Evolutionary conservation across 2,113 vertebrate genomes (phyloP).

Genomic region (Thalassarche chlororhynchos): DNA sequence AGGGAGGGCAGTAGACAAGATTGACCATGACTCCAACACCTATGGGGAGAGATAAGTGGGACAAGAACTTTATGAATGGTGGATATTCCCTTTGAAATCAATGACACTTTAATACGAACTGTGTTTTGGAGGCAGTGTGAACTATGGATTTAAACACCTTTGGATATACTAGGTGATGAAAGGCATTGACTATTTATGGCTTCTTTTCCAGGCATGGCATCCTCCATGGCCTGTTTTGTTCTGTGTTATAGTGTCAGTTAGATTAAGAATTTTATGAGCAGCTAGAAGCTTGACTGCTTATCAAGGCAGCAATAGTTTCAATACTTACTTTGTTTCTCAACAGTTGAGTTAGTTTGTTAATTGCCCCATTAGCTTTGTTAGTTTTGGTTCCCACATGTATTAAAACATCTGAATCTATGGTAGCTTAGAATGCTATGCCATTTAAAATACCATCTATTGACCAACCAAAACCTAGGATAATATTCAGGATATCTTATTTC

Average conservation of each 20-base stretch:
- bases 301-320: background rate
- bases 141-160: background rate
- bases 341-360: background rate
- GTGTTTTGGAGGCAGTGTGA: background rate
- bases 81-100: background rate
- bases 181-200: background rate
- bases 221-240: background rate
- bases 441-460: background rate
- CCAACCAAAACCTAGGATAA: background rate
- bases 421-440: background rate
- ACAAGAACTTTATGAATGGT: background rate
- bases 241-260: background rate
- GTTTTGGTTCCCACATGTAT: background rate
- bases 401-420: background rate
- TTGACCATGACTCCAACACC: background rate
- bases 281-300: background rate
- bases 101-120: background rate
- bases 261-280: background rate
- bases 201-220: background rate
- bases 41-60: background rate
- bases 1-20: background rate
- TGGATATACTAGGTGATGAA: background rate
- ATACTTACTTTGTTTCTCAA: background rate
- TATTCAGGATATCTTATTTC: background rate
- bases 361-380: background rate